Percentiles rank a stretch among this genome's conserved stretches.
Conservation (phyloP, 2,888 invertebrate species). For the Acronicta psi region DNA sequence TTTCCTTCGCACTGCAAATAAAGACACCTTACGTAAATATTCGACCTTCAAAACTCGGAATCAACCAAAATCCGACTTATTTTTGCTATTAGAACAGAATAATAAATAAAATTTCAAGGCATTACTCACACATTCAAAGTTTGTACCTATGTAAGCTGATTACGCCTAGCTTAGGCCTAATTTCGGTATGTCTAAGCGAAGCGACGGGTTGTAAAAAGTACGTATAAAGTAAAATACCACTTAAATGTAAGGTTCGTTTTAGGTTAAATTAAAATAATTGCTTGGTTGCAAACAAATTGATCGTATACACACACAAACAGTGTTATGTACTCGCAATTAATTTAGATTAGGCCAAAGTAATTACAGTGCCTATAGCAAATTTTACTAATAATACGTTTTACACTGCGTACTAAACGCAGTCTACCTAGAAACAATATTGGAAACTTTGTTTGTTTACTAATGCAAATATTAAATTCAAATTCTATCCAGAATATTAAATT, state of each 20-base stretch:
- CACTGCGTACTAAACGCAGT: conserved; percentile 2
- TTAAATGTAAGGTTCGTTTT: conserved; percentile 11
- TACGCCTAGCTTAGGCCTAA: conserved; percentile 66
- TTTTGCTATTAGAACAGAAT: conserved; percentile 29
- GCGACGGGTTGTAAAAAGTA: conserved; percentile 51
- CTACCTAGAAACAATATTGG: not conserved
- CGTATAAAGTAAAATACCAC: conserved; percentile 1
- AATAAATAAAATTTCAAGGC: conserved; percentile 25
- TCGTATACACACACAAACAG: conserved; percentile 43
- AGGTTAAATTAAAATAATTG: conserved; percentile 58
- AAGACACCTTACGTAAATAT: conserved; percentile 41
- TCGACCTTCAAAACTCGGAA: conserved; percentile 21
- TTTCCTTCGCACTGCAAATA: conserved; percentile 62
- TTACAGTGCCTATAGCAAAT: conserved; percentile 42
- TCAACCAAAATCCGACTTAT: conserved; percentile 59
- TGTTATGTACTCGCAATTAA: conserved; percentile 47
- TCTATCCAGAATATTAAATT: not conserved
- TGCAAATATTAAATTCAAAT: not conserved
- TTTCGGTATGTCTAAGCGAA: conserved; percentile 30
- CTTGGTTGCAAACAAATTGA: conserved; percentile 53
- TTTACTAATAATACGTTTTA: conserved; percentile 15
- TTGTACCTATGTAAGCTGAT: conserved; percentile 31
- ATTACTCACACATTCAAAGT: conserved; percentile 35
- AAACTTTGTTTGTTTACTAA: not conserved
- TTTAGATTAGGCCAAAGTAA: conserved; percentile 48